Evolutionary conservation across 2,113 vertebrate species (phyloP).

Genomic region (Athene noctua): DNA sequence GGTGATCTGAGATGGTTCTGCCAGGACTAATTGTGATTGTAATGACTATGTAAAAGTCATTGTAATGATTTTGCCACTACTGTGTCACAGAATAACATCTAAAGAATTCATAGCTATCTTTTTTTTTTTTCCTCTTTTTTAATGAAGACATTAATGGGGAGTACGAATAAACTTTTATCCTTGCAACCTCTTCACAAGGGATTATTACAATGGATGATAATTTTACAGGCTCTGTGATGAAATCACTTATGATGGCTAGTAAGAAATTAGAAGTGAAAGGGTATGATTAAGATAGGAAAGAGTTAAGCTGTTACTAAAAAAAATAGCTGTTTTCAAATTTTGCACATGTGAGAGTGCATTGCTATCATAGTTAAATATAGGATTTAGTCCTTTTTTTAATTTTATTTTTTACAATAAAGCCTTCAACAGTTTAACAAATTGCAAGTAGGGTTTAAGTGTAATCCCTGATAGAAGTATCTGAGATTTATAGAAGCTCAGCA

Average conservation of each 20-base stretch:
- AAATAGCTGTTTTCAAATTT: not conserved
- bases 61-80: not conserved
- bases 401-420: not conserved
- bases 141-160: not conserved
- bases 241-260: not conserved
- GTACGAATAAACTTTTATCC: not conserved
- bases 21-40: too few species aligned
- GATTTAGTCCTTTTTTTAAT: not conserved
- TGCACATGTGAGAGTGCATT: fast-evolving
- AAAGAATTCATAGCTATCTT: not conserved
- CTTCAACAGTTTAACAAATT: not conserved
- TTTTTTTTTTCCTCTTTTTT: not conserved
- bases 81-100: not conserved
- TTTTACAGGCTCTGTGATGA: not conserved
- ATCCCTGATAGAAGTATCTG: not conserved
- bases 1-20: not conserved
- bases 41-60: too few species aligned
- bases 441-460: not conserved
- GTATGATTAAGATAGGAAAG: not conserved
- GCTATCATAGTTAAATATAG: not conserved
- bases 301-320: not conserved
- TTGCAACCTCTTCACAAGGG: not conserved
- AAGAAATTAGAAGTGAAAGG: not conserved
- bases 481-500: not conserved
- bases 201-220: not conserved